Conservation (phyloP, 2,888 invertebrate species). For the Lasius platythorax region DNA sequence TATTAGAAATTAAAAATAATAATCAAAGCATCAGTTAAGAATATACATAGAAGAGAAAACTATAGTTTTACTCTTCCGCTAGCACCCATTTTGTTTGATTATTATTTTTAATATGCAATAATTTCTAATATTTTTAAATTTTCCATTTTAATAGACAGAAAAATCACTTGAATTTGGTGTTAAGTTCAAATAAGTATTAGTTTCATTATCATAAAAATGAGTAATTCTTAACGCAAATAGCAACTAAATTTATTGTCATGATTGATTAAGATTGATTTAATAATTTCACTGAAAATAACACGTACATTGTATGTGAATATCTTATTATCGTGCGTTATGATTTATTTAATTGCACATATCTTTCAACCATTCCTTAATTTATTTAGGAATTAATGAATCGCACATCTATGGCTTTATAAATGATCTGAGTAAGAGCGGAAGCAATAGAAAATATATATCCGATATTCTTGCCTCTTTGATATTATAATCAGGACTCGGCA, state of each 20-base stretch:
- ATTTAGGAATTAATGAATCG: neutral
- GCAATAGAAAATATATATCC: neutral
- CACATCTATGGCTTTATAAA: neutral
- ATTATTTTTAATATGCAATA: neutral
- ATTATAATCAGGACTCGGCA: neutral
- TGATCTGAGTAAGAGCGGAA: neutral
- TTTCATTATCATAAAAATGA: neutral
- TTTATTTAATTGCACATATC: conserved; percentile 8
- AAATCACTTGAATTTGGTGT: neutral
- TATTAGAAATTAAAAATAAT: neutral
- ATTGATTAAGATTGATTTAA: neutral
- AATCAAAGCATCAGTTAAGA: neutral
- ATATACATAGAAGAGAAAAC: neutral
- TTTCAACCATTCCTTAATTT: neutral
- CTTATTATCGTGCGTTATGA: neutral
- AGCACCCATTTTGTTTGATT: neutral
- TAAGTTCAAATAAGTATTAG: neutral
- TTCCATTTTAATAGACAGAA: neutral
- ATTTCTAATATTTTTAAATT: neutral
- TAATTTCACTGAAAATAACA: neutral
- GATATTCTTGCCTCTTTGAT: neutral
- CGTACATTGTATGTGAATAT: neutral
- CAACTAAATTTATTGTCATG: neutral
- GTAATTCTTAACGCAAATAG: neutral
- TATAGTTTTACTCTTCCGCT: neutral